A percentile compares a stretch with the other conserved stretches of the same genome.
Evolutionary conservation across 2,113 vertebrate genomes (phyloP).

Genomic region (Ictidomys tridecemlineatus): DNA sequence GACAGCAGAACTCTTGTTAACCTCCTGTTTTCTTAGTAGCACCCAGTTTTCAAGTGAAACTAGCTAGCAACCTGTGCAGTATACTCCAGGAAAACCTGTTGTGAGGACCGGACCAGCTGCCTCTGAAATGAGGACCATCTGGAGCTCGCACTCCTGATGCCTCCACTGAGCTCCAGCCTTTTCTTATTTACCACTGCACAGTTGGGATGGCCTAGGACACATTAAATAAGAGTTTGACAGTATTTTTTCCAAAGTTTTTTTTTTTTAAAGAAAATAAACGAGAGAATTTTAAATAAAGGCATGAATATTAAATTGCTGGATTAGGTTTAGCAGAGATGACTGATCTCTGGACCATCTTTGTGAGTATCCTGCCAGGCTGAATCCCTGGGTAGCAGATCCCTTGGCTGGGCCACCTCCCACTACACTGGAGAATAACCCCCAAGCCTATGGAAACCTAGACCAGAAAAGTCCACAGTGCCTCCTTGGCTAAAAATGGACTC

Average conservation of each 20-base stretch:
- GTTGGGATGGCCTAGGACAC: not conserved
- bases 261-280: not conserved
- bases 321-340: not conserved
- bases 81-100: not conserved
- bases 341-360: not conserved
- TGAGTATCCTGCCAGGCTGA: not conserved
- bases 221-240: not conserved
- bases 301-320: not conserved
- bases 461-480: not conserved
- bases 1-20: not conserved
- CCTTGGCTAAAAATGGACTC: not conserved
- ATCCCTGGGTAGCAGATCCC: not conserved
- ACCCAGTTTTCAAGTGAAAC: not conserved
- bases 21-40: not conserved
- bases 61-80: not conserved
- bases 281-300: constrained; percentile 8
- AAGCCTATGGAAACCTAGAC: not conserved
- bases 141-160: rapidly evolving
- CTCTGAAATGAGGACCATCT: not conserved
- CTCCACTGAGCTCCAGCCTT: rapidly evolving
- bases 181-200: not conserved
- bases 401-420: rapidly evolving
- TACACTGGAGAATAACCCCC: not conserved
- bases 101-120: not conserved
- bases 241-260: not conserved